A percentile compares a stretch with the other conserved stretches of the same genome.
Conservation (phyloP, 2,888 invertebrate genomes). For the Macrosoma leucophasiata region DNA sequence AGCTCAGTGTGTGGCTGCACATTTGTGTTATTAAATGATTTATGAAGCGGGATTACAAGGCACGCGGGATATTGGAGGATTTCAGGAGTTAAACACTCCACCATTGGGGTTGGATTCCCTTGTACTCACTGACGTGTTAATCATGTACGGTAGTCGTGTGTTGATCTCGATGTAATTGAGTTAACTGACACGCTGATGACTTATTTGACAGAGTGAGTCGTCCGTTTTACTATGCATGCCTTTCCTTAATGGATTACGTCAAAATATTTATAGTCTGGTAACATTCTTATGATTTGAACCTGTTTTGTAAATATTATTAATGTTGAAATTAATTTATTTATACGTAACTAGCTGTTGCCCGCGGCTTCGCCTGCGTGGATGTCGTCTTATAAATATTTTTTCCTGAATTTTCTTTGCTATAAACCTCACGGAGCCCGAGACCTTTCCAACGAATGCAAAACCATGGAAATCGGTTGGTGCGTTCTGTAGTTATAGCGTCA, state of each 20-base stretch:
- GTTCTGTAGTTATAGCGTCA: too few relatives aligned
- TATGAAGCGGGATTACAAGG: constrained; percentile 67
- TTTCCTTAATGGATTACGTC: constrained; percentile 29
- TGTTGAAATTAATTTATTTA: too few relatives aligned
- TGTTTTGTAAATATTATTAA: too few relatives aligned
- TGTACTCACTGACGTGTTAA: constrained; percentile 37
- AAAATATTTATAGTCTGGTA: constrained; percentile 29
- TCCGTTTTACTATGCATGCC: constrained; percentile 49
- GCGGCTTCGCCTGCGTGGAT: too few relatives aligned
- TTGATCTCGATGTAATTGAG: constrained; percentile 73
- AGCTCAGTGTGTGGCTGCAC: constrained; percentile 72
- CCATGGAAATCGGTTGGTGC: too few relatives aligned
- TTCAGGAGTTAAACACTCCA: constrained; percentile 9
- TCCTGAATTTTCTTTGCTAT: too few relatives aligned
- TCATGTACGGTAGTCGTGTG: constrained; percentile 69
- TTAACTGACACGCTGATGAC: constrained; percentile 73
- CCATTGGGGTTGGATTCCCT: constrained; percentile 10
- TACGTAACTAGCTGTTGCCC: too few relatives aligned
- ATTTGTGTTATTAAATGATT: constrained; percentile 76
- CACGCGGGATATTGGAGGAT: constrained; percentile 31
- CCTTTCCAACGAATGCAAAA: too few relatives aligned
- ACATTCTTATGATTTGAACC: too few relatives aligned
- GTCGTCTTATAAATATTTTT: too few relatives aligned
- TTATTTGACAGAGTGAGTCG: constrained; percentile 70
- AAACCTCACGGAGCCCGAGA: too few relatives aligned